These are phyloP conservation scores for Rotaria socialis DNA, from an alignment of 2,888 invertebrate genomes.

Conservation along the genomic window DNA sequence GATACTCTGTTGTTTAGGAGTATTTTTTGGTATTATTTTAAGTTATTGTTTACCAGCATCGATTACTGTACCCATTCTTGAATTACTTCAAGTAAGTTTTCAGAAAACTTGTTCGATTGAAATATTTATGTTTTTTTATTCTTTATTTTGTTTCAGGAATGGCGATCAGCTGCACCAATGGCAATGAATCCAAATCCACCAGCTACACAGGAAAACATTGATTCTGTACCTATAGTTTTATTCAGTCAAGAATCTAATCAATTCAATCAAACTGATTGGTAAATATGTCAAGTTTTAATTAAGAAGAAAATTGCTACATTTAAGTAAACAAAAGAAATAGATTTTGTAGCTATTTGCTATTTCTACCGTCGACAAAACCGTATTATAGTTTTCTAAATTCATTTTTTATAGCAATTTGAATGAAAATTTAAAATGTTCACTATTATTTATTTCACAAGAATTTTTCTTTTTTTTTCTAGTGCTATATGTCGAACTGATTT, in stretches of 20 bases:
- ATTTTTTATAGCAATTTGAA: no score
- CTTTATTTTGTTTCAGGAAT: neutral
- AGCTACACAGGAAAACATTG: neutral
- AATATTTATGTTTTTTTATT: neutral
- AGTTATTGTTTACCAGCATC: constrained; percentile 25
- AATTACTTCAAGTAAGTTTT: neutral
- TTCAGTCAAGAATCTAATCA: neutral
- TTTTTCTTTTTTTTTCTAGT: neutral
- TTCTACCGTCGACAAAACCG: no score
- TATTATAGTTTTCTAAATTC: no score
- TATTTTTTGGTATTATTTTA: neutral
- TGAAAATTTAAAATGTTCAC: no score
- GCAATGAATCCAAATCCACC: neutral
- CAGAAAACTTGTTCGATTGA: neutral
- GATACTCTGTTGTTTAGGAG: neutral
- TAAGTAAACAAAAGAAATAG: no score
- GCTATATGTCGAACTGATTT: constrained; percentile 13
- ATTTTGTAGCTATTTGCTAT: no score
- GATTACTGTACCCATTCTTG: neutral
- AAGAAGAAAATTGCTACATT: no score
- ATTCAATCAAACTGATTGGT: constrained; percentile 22
- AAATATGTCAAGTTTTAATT: neutral
- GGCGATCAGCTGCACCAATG: neutral
- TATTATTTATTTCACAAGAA: neutral
- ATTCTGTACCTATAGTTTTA: neutral